Evolutionary conservation across 1,140 invertebrate genomes (phyloP).

Genomic region (Protaetia brevitarsis): DNA sequence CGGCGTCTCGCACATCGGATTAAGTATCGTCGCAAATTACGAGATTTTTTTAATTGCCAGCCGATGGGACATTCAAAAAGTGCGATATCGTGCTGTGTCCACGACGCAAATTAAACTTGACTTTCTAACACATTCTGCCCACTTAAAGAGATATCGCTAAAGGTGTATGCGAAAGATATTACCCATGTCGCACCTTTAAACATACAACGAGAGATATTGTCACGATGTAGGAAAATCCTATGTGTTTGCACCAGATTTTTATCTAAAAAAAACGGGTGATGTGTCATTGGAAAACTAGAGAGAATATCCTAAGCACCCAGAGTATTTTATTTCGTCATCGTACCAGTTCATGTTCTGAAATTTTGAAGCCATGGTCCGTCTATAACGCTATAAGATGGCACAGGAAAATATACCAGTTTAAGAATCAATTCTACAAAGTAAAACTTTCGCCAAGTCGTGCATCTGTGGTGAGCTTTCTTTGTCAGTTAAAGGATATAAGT

Average conservation of each 20-base stretch:
- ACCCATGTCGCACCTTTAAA: not conserved
- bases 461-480: too few species aligned
- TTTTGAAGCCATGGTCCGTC: too few species aligned
- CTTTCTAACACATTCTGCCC: not conserved
- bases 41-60: conserved; percentile 2
- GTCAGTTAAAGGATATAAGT: too few species aligned
- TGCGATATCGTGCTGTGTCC: not conserved
- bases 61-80: not conserved
- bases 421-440: too few species aligned
- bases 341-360: too few species aligned
- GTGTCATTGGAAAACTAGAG: too few species aligned
- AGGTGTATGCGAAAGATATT: not conserved
- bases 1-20: not conserved
- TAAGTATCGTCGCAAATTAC: conserved; percentile 9
- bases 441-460: too few species aligned
- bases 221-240: too few species aligned
- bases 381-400: too few species aligned
- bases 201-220: not conserved
- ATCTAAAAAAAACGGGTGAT: not conserved
- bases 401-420: too few species aligned
- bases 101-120: not conserved
- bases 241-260: not conserved
- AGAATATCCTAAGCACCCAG: too few species aligned
- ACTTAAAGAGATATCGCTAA: not conserved
- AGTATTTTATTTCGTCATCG: too few species aligned